A percentile compares a stretch with the other conserved stretches of the same genome.
Conservation (phyloP, 2,113 vertebrate species). For the Helogale parvula region DNA sequence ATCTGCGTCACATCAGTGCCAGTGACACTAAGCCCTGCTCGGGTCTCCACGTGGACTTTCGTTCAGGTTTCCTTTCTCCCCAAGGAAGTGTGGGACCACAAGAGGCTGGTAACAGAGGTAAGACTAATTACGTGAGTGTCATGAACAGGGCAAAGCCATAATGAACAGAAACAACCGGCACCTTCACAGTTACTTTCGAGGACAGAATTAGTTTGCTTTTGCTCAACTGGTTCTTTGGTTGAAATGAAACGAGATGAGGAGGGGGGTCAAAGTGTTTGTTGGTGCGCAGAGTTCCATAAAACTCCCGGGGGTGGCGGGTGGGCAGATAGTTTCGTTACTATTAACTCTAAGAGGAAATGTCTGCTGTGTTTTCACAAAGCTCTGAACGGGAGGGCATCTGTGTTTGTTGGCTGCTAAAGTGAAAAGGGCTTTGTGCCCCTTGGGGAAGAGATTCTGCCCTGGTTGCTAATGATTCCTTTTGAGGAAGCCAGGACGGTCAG, state of each 20-base stretch:
- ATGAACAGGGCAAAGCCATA: not conserved
- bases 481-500: not conserved
- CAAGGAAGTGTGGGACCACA: not conserved
- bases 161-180: not conserved
- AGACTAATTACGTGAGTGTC: not conserved
- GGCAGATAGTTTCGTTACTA: not conserved
- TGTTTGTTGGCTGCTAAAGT: not conserved
- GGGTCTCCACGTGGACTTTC: not conserved
- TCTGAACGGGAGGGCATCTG: not conserved
- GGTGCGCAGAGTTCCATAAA: not conserved
- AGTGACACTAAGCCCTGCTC: not conserved
- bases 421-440: not conserved
- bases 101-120: not conserved
- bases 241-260: not conserved
- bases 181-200: slow-evolving; percentile 28
- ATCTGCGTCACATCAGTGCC: not conserved
- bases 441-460: not conserved
- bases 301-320: no score
- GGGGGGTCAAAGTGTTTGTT: not conserved
- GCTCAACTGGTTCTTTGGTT: not conserved
- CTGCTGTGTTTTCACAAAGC: slow-evolving; percentile 21
- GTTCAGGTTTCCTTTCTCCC: not conserved
- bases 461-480: not conserved
- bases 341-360: not conserved
- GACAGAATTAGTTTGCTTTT: slow-evolving; percentile 25